Evolutionary conservation across 1,140 invertebrate species (phyloP).

Genomic region (Polypedilum vanderplanki): DNA sequence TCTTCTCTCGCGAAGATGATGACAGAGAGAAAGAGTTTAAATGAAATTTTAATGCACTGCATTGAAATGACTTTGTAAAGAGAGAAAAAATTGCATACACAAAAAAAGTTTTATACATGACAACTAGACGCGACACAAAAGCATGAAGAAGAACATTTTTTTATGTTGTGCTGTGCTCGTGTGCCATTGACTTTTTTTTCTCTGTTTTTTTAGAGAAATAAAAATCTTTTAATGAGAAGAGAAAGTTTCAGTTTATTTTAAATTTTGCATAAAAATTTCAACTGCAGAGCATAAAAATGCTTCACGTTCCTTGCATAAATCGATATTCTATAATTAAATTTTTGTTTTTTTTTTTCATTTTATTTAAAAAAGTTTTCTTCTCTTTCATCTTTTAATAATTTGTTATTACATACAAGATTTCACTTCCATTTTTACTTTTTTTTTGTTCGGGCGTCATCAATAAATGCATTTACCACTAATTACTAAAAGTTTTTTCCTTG

Average conservation of each 20-base stretch:
- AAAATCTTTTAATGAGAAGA: background rate
- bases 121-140: background rate
- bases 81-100: background rate
- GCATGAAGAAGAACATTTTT: background rate
- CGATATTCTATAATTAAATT: conserved; percentile 19
- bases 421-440: conserved; percentile 7
- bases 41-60: too few species aligned
- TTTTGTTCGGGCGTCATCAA: conserved; percentile 7
- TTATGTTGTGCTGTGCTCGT: too few species aligned
- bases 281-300: background rate
- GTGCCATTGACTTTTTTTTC: background rate
- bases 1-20: background rate
- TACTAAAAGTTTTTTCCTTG: conserved; percentile 20
- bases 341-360: background rate
- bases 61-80: too few species aligned
- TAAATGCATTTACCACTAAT: conserved; percentile 28
- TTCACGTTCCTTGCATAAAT: background rate
- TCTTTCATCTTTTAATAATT: background rate
- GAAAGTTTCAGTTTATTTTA: background rate
- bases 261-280: background rate
- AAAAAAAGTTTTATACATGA: background rate
- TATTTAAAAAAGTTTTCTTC: background rate
- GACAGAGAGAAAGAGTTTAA: too few species aligned
- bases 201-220: background rate
- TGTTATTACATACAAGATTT: background rate